phyloP scores from a whole-genome alignment of 2,113 vertebrate species.

The Atlantisia rogersi region DNA sequence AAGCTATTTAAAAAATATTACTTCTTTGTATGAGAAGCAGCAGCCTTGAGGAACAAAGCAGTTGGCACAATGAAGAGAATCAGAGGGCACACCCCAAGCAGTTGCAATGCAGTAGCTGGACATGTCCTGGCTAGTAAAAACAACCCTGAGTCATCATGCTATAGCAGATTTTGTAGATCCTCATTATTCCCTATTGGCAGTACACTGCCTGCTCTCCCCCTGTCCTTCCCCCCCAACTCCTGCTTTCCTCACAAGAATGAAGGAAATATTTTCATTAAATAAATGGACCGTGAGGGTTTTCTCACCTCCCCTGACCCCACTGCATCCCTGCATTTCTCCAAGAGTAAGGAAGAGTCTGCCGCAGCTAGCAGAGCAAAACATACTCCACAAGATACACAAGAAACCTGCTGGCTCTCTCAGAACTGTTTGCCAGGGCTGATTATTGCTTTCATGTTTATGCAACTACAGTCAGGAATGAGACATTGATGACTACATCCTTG shows the following conservation, averaged over 20 bases:
- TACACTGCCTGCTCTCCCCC: background rate
- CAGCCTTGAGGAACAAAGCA: background rate
- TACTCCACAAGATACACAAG: background rate
- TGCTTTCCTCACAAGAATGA: background rate
- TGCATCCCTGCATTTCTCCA: background rate
- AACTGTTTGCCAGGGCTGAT: background rate
- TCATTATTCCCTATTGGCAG: background rate
- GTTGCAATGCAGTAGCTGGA: background rate
- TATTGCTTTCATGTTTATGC: background rate
- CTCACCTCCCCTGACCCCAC: background rate
- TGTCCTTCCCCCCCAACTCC: accelerated
- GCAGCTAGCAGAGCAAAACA: background rate
- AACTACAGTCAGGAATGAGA: background rate
- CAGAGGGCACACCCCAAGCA: background rate
- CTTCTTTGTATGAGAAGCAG: background rate
- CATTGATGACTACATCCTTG: background rate
- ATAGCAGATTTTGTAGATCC: background rate
- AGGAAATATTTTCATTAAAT: background rate
- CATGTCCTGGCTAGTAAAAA: background rate
- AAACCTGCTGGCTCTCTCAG: background rate
- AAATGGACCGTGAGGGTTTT: background rate
- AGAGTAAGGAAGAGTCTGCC: background rate
- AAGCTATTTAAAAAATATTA: background rate
- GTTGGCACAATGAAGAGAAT: background rate
- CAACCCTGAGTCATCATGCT: background rate